These are phyloP conservation scores for Agrochola lota DNA, from an alignment of 2,888 invertebrate genomes.

Conservation along the genomic window DNA sequence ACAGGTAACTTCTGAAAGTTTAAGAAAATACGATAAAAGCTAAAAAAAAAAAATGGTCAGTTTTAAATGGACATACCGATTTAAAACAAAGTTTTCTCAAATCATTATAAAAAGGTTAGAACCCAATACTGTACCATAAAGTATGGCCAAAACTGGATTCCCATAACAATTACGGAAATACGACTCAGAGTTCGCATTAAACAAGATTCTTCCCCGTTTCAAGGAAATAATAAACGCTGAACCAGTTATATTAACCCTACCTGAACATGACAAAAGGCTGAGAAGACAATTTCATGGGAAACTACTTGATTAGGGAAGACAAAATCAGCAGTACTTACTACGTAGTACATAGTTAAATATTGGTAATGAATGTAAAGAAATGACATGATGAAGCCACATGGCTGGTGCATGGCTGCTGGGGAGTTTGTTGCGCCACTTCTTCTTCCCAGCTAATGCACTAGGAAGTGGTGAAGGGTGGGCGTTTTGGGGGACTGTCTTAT, in stretches of 20 bases:
- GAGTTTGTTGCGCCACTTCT: too few species aligned
- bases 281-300: slow-evolving; percentile 7
- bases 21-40: not conserved
- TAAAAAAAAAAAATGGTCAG: too few species aligned
- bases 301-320: not conserved
- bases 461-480: too few species aligned
- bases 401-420: too few species aligned
- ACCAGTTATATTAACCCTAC: slow-evolving; percentile 14
- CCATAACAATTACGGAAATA: not conserved
- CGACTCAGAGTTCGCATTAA: not conserved
- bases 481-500: too few species aligned
- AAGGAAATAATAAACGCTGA: slow-evolving; percentile 5
- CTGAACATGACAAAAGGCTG: not conserved
- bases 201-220: not conserved
- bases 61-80: too few species aligned
- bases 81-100: not conserved
- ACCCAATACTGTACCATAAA: too few species aligned
- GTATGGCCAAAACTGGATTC: not conserved
- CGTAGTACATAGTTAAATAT: not conserved
- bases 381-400: too few species aligned
- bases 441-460: too few species aligned
- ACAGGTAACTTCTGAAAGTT: not conserved
- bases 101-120: not conserved
- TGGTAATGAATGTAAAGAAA: too few species aligned
- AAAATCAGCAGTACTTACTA: not conserved